phyloP scores from a whole-genome alignment of 1,140 invertebrate species.

The Fopius arisanus region DNA sequence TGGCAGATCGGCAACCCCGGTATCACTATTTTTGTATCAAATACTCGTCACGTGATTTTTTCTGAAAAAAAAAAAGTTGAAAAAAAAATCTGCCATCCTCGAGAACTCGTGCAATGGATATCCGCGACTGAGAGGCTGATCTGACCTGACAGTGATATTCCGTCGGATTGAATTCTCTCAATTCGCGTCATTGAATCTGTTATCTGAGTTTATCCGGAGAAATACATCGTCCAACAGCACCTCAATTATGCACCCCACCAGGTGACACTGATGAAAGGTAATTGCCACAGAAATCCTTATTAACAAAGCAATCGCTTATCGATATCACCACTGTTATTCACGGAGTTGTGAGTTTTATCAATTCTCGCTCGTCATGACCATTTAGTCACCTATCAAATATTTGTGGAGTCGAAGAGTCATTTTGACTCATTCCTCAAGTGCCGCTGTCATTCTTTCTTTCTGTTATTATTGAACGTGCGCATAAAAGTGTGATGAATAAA shows the following conservation, averaged over 20 bases:
- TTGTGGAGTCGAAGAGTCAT: not conserved
- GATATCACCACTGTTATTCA: not conserved
- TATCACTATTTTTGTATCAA: constrained; percentile 51
- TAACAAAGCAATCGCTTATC: not conserved
- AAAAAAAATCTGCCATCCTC: not conserved
- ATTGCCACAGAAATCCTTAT: constrained; percentile 12
- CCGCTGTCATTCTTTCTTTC: not conserved
- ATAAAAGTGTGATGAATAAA: not conserved
- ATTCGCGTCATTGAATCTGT: not conserved
- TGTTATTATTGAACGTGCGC: not conserved
- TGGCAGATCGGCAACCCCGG: constrained; percentile 46
- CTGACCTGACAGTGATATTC: not conserved
- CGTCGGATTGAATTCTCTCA: not conserved
- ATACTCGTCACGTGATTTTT: constrained; percentile 27
- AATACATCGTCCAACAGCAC: not conserved
- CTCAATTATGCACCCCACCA: constrained; percentile 50
- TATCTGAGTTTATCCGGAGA: not conserved
- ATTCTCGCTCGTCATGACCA: not conserved
- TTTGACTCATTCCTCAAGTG: not conserved
- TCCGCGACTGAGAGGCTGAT: not conserved
- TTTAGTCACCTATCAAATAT: not conserved
- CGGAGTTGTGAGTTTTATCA: not conserved
- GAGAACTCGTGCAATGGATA: not conserved
- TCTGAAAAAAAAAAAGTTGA: not conserved
- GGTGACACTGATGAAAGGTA: constrained; percentile 56